These are phyloP conservation scores for Empidonax traillii DNA, from an alignment of 2,113 vertebrate species.

Conservation along the genomic window DNA sequence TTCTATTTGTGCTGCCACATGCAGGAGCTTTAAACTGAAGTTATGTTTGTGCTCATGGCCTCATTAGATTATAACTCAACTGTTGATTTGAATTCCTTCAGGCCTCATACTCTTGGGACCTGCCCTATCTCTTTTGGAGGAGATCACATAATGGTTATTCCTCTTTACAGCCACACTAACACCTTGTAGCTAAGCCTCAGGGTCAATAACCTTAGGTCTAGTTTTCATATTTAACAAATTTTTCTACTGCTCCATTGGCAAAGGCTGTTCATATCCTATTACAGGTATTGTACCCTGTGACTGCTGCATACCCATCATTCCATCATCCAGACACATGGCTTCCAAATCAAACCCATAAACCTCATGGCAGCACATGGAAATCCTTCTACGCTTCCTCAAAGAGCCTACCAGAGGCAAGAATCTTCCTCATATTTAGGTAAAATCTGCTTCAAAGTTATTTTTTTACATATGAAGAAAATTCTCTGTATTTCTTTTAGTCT, in stretches of 20 bases:
- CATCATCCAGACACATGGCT: not conserved
- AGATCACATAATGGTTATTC: not conserved
- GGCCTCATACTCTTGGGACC: not conserved
- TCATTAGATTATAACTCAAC: not conserved
- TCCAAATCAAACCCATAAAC: not conserved
- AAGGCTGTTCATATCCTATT: not conserved
- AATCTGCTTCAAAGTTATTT: not conserved
- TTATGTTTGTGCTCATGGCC: not conserved
- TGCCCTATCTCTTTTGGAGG: conserved; percentile 4
- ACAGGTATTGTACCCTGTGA: not conserved
- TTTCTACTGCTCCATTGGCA: not conserved
- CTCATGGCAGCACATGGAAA: not conserved
- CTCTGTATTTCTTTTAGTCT: not conserved
- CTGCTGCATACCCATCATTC: not conserved
- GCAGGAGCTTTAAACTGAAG: not conserved
- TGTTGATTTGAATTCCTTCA: not conserved
- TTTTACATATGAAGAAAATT: not conserved
- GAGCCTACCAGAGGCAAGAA: not conserved
- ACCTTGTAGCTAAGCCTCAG: not conserved
- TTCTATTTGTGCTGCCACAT: not conserved
- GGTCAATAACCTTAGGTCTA: not conserved
- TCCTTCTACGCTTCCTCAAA: not conserved
- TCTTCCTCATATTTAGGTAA: not conserved
- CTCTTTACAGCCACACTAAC: not conserved
- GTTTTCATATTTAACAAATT: conserved; percentile 15